Evolutionary conservation across 2,797 vertebrate genomes (phyloP), one percentile per base, ranked within the genome.

Genomic region (Erethizon dorsatum): DNA sequence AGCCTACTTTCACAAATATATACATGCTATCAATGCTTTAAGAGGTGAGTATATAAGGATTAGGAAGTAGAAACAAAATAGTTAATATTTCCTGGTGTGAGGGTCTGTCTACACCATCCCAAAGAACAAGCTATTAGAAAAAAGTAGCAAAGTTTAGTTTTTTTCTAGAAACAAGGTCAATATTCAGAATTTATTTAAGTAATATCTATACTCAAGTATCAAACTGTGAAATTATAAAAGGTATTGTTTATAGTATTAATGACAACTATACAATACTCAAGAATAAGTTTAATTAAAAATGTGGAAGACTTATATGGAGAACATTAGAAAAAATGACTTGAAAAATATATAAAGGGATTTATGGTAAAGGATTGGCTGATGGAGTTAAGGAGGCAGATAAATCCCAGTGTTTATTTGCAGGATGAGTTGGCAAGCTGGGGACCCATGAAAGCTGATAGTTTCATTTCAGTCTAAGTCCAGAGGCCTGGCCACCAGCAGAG

Each of bases 1-100:
- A 92, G n/a, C 11, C 71, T 79, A 63, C 45, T 57, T 79, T 61
- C n/a, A 91, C 63, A 56, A 56, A 88, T 26, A 82, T 17, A 79
- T 2, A 88, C 5, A 50, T 31, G 33, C 18, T 47, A 47, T 22
- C 45, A 52, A n/a, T 1, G 73, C 56, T 69, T 85, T 45, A 28
- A 54, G 47, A 83, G 52, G 56, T 5, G 57, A 78, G 15, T 28
- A 11, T 41, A 26, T n/a, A 82, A 75, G 4, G 41, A 65, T 45
- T 83, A 78, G 33, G 45, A 92, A 92, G 41, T 63, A 65, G 61
- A 92, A 89, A 91, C 18, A 85, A 91, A 91, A 56, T 78, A 15
- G 22, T 52, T 61, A 79, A 31, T 20, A 41, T 75, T 61, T 91
- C 14, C 54, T 87, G 26, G 24, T 59, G 22, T 61, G 10, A 22